Evolutionary conservation across 2,113 vertebrate genomes (phyloP), one percentile per base, ranked within the genome.

Genomic region (Bufo gargarizans): DNA sequence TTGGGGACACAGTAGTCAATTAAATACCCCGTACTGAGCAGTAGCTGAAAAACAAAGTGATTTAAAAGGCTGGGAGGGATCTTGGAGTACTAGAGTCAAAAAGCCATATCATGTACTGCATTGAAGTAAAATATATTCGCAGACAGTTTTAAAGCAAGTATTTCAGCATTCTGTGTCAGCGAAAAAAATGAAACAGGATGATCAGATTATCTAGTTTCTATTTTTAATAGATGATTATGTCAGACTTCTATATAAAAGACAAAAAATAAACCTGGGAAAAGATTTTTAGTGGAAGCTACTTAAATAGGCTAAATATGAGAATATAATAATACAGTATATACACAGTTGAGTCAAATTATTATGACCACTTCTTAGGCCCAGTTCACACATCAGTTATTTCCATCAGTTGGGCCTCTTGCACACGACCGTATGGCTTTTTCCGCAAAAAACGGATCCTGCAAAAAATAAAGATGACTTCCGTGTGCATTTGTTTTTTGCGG

Each of bases 41-140:
- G 82, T 16, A 84, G 65, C 82, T 55, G 82, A 55, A 84, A 76
- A 84, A 84, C 82, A 84, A 84, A 84, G 82, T 71, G 82, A 84
- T 84, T 50, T 53, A 84, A 65, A 33, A 84, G 20, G 20, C 71
- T 84, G 63, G 47, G 82, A 69, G 82, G 82, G 63, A 71, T 71
- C 45, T 67, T 49, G 82, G 82, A 53, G 82, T 84, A 69, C 82
- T 84, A 53, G 63, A 84, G 82, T 84, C 82, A 84, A 84, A 84
- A 84, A 84, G 82, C 65, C 82, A 71, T 84, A 67, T 50, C 82
- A 84, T 84, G 82, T 84, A 84, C 53, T 69, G 49, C 50, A 84
- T 84, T 84, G 82, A 84, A 84, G 82, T 84, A 84, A 84, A 71
- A 84, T 71, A 71, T 84, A 84, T 33, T 69, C 63, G 22, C 63